phyloP scores from a whole-genome alignment of 2,113 vertebrate genomes.

The Prionailurus viverrinus region DNA sequence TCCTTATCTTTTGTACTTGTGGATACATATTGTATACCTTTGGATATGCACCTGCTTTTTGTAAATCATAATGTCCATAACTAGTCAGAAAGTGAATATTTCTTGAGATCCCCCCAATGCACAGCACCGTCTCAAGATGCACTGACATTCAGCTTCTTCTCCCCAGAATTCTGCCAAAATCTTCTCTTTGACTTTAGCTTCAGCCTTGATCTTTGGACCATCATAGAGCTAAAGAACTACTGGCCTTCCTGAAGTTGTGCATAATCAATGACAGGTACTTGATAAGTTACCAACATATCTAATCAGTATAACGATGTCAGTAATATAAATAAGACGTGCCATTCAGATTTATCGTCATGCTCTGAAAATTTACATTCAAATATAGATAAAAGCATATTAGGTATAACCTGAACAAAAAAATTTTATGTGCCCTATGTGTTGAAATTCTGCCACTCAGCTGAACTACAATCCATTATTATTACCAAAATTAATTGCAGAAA shows the following conservation, averaged over 20 bases:
- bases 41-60: background rate
- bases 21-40: background rate
- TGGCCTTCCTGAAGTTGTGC: background rate
- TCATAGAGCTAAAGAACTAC: background rate
- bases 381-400: constrained; percentile 68
- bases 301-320: constrained; percentile 54
- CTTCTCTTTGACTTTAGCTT: constrained; percentile 35
- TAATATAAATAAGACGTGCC: constrained; percentile 61
- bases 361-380: constrained; percentile 64
- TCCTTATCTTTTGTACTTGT: background rate
- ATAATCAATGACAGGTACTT: constrained; percentile 58
- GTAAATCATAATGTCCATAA: background rate
- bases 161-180: background rate
- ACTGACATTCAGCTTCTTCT: background rate
- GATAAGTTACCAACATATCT: constrained; percentile 64
- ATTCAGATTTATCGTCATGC: constrained; percentile 63
- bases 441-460: constrained; percentile 26
- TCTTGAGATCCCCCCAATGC: background rate
- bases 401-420: background rate
- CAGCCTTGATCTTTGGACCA: background rate
- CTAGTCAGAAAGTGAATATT: background rate
- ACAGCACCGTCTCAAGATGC: background rate
- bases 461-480: constrained; percentile 35
- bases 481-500: constrained; percentile 55
- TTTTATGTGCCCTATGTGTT: background rate